Evolutionary conservation across 2,113 vertebrate genomes (phyloP).

Genomic region (Rhinogobius similis): DNA sequence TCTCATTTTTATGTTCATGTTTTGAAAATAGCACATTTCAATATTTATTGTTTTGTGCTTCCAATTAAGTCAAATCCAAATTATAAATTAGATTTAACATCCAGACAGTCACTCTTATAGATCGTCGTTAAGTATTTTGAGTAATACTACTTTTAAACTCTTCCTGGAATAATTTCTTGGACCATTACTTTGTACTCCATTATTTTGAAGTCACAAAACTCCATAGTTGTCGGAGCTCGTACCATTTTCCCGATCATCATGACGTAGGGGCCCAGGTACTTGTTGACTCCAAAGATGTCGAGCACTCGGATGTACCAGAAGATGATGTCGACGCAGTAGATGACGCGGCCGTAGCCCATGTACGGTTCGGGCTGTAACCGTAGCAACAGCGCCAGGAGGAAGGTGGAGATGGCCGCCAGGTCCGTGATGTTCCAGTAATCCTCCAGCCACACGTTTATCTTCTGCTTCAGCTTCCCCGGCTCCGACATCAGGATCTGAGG

Average conservation of each 20-base stretch:
- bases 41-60: too few relatives aligned
- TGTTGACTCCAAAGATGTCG: conserved; percentile 99
- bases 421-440: conserved; percentile 99
- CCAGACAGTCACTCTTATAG: too few relatives aligned
- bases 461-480: conserved; percentile 95
- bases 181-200: too few relatives aligned
- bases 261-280: conserved; percentile 97
- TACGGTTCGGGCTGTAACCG: conserved; percentile 92
- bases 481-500: conserved; percentile 97
- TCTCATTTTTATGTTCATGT: too few relatives aligned
- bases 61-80: too few relatives aligned
- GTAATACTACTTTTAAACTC: background rate
- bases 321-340: conserved; percentile 98
- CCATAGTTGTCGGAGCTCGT: conserved; percentile 25
- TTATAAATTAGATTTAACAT: too few relatives aligned
- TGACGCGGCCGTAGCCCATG: conserved; percentile 94
- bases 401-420: conserved; percentile 89
- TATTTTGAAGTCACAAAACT: too few relatives aligned
- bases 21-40: too few relatives aligned
- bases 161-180: too few relatives aligned
- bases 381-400: conserved; percentile 88
- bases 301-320: conserved; percentile 99
- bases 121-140: too few relatives aligned
- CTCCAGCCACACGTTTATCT: conserved; percentile 96
- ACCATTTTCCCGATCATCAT: conserved; percentile 99